Conservation (phyloP, 2,797 vertebrate genomes). For the Paedocypris micromegethes region DNA sequence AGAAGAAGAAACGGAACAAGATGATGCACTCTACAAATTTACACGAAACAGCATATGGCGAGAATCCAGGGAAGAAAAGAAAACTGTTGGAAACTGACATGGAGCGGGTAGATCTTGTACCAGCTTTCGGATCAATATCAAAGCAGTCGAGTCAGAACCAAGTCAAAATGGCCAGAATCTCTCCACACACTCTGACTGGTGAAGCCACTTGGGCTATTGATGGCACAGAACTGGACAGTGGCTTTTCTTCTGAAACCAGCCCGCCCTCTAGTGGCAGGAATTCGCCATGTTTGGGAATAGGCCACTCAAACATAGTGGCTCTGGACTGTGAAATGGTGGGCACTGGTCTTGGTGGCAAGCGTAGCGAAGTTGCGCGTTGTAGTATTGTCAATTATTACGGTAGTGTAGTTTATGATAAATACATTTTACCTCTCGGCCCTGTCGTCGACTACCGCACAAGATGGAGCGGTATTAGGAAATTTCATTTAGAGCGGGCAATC, state of each 20-base stretch:
- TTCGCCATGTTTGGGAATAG: conserved; percentile 50
- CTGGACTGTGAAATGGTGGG: conserved; percentile 98
- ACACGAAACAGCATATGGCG: neutral
- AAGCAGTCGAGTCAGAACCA: neutral
- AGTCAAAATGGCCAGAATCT: conserved; percentile 30
- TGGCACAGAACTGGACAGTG: conserved; percentile 67
- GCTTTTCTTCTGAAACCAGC: conserved; percentile 64
- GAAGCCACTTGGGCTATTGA: conserved; percentile 28
- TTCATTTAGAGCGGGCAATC: conserved; percentile 73
- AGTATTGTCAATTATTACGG: conserved; percentile 83
- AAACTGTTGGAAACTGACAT: conserved; percentile 7
- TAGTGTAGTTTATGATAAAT: conserved; percentile 83
- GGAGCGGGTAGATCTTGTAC: neutral
- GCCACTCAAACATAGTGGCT: conserved; percentile 66
- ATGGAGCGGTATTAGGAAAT: conserved; percentile 85
- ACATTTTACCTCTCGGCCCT: conserved; percentile 72
- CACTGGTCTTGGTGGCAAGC: conserved; percentile 76
- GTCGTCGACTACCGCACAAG: conserved; percentile 82
- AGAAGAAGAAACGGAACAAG: conserved; percentile 5
- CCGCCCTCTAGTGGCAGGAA: conserved; percentile 60
- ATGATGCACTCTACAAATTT: neutral
- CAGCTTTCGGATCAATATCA: neutral
- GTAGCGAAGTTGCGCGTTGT: conserved; percentile 85
- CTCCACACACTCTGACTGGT: neutral
- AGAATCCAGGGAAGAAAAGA: conserved; percentile 26